Conservation (phyloP, 2,113 vertebrate species). For the Dryoscopus gambensis region DNA sequence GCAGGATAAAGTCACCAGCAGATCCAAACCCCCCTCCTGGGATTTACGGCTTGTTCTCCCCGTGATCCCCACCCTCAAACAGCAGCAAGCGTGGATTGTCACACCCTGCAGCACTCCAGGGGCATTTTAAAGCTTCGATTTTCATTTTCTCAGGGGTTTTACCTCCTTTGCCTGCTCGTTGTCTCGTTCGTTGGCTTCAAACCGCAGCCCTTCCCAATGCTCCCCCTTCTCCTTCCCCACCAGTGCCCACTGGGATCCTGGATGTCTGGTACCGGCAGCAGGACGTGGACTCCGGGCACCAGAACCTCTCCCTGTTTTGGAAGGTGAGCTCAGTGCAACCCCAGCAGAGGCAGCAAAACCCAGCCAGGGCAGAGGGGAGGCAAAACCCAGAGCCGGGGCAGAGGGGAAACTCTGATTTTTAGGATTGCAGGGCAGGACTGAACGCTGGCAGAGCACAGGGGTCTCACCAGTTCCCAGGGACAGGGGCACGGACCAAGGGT, state of each 20-base stretch:
- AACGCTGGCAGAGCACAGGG: neutral
- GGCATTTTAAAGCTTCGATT: fast-evolving
- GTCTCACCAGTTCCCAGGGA: neutral
- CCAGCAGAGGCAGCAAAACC: neutral
- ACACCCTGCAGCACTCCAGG: too few species aligned
- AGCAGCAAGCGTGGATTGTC: fast-evolving
- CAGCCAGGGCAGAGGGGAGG: neutral
- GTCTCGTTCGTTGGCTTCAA: too few species aligned
- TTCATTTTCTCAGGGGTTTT: neutral
- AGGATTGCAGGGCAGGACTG: neutral
- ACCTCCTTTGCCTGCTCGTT: fast-evolving
- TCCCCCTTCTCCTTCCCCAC: neutral
- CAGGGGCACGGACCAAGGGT: fast-evolving
- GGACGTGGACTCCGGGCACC: neutral
- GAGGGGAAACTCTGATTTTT: neutral
- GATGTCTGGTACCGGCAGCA: conserved; percentile 69
- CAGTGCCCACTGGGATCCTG: conserved; percentile 58
- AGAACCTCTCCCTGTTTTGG: conserved; percentile 73
- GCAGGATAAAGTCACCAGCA: neutral
- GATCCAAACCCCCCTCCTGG: neutral
- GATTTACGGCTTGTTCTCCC: neutral
- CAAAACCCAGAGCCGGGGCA: neutral
- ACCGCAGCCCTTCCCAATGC: neutral
- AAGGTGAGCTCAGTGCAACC: conserved; percentile 46
- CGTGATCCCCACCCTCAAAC: neutral